Evolutionary conservation across 2,113 vertebrate genomes (phyloP).

Genomic region (Castor canadensis): DNA sequence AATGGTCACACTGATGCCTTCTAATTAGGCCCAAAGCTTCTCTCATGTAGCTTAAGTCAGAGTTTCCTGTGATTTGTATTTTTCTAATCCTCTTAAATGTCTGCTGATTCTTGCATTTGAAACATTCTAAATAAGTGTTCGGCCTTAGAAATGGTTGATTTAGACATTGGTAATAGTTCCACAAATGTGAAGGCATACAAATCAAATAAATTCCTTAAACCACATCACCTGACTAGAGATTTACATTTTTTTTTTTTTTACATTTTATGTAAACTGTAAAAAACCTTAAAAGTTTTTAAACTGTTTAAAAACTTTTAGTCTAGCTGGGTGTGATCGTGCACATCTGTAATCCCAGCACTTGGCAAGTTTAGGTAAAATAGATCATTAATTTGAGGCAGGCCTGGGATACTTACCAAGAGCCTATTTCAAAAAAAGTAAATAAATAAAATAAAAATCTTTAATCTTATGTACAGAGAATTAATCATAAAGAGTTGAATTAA

Average conservation of each 20-base stretch:
- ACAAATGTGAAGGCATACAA: neutral
- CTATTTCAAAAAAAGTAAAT: too few species aligned
- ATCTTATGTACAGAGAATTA: neutral
- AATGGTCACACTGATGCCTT: neutral
- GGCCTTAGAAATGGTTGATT: neutral
- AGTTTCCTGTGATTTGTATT: neutral
- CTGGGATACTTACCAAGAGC: neutral
- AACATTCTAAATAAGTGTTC: constrained; percentile 13
- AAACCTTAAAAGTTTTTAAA: neutral
- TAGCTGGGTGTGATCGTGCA: neutral
- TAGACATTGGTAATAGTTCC: neutral
- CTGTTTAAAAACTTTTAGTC: neutral
- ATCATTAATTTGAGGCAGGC: neutral
- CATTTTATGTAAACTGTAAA: neutral
- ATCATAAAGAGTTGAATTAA: neutral
- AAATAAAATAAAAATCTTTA: neutral
- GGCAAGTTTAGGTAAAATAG: too few species aligned
- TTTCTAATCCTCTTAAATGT: neutral
- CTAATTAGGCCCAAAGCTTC: neutral
- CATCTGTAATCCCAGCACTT: neutral
- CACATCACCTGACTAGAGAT: neutral
- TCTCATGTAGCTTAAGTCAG: neutral
- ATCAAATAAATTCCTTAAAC: neutral
- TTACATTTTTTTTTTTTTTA: neutral
- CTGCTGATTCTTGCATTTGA: neutral